Conservation (phyloP, 2,797 vertebrate species). For the Premnoplex brunnescens region DNA sequence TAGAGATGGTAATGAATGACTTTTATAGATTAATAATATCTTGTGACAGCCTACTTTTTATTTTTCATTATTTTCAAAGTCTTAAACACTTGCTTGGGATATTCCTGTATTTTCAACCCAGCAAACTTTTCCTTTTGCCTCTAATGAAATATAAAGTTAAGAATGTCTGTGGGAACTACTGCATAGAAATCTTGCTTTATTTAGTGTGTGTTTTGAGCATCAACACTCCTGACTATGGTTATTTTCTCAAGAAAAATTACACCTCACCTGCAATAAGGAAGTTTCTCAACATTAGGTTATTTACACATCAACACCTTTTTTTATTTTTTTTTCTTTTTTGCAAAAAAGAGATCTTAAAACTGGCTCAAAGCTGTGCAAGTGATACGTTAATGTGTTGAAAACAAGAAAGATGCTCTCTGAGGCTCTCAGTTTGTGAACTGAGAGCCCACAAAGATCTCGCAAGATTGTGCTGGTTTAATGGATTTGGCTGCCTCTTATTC, state of each 20-base stretch:
- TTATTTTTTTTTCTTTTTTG: neutral
- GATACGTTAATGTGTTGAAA: neutral
- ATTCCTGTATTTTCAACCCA: neutral
- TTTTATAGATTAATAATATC: slow-evolving; percentile 51
- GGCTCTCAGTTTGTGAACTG: neutral
- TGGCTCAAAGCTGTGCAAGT: neutral
- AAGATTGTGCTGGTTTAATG: neutral
- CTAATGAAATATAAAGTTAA: neutral
- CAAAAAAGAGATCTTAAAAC: neutral
- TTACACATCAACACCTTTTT: neutral
- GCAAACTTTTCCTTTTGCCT: neutral
- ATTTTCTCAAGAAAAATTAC: neutral
- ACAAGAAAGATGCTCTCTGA: neutral
- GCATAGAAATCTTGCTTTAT: neutral
- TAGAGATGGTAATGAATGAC: slow-evolving; percentile 56
- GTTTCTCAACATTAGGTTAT: neutral
- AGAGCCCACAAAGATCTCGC: neutral
- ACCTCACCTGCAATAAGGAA: neutral
- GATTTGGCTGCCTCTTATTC: neutral
- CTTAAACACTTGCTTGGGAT: neutral
- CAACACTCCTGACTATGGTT: neutral
- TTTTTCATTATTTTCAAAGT: slow-evolving; percentile 36
- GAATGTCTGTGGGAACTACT: neutral
- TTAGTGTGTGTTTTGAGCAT: neutral
- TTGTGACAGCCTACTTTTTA: slow-evolving; percentile 36